Evolutionary conservation across 2,888 invertebrate genomes (phyloP).

Genomic region (Megastigmus dorsalis): DNA sequence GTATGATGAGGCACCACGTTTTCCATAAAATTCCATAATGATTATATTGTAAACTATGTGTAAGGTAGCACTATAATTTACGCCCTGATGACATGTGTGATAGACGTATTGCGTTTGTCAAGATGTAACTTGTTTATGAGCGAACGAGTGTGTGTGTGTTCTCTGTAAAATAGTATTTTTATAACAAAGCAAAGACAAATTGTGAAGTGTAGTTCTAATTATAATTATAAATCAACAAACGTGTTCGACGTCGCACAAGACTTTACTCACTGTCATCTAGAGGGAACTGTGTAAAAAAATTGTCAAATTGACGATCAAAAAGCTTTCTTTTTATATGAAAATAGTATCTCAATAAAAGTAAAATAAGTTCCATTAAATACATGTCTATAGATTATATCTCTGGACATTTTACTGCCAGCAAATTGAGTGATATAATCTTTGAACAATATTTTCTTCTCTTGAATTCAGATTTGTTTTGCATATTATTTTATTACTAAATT

Average conservation of each 20-base stretch:
- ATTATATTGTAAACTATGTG: conserved; percentile 53
- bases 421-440: conserved; percentile 49
- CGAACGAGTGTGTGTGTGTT: conserved; percentile 43
- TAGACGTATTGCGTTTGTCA: conserved; percentile 51
- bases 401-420: conserved; percentile 59
- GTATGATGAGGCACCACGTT: conserved; percentile 53
- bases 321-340: conserved; percentile 34
- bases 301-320: conserved; percentile 29
- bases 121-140: conserved; percentile 46
- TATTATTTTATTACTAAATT: conserved; percentile 39
- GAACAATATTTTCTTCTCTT: conserved; percentile 23
- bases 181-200: conserved; percentile 62
- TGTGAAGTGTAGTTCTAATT: conserved; percentile 57
- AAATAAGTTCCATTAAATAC: conserved; percentile 58
- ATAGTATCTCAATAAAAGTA: conserved; percentile 52
- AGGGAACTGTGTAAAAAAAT: conserved; percentile 36
- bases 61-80: conserved; percentile 54
- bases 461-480: conserved; percentile 19
- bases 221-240: conserved; percentile 36
- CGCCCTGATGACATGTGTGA: conserved; percentile 50
- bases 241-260: conserved; percentile 37
- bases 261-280: conserved; percentile 33
- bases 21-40: conserved; percentile 57
- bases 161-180: conserved; percentile 70
- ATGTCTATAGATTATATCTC: conserved; percentile 34